Evolutionary conservation across 2,888 invertebrate genomes (phyloP).

Genomic region (Melanotus villosus): DNA sequence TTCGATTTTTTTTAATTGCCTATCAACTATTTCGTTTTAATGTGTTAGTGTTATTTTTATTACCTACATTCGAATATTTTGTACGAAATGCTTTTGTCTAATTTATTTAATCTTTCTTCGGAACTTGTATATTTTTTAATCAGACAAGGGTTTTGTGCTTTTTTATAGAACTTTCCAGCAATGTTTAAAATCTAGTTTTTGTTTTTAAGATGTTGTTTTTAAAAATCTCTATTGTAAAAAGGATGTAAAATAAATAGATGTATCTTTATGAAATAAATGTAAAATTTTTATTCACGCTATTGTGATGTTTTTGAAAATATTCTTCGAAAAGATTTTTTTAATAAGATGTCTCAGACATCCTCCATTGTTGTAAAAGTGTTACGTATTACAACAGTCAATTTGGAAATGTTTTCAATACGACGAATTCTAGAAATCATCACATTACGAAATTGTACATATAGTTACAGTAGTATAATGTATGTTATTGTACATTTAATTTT

Average conservation of each 20-base stretch:
- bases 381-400: neutral
- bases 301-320: slow-evolving; percentile 39
- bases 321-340: slow-evolving; percentile 30
- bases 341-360: no score
- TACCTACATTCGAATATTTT: slow-evolving; percentile 33
- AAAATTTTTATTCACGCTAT: slow-evolving; percentile 43
- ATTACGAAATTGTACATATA: slow-evolving; percentile 41
- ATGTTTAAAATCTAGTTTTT: no score
- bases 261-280: slow-evolving; percentile 40
- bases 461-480: slow-evolving; percentile 48
- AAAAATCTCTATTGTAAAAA: slow-evolving; percentile 44
- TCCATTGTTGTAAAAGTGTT: no score
- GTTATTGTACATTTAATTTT: slow-evolving; percentile 65
- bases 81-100: slow-evolving; percentile 7
- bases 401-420: slow-evolving; percentile 33
- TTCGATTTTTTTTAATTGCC: neutral
- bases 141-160: no score
- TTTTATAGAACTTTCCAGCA: no score
- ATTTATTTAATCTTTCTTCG: slow-evolving; percentile 9
- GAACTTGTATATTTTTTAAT: no score
- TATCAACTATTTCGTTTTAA: no score
- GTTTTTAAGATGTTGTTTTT: slow-evolving; percentile 42
- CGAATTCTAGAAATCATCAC: slow-evolving; percentile 39
- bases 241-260: slow-evolving; percentile 39
- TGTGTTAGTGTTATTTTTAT: slow-evolving; percentile 11